These are phyloP conservation scores for Yoshiicerus persimilis DNA, from an alignment of 1,140 invertebrate species.

Conservation along the genomic window DNA sequence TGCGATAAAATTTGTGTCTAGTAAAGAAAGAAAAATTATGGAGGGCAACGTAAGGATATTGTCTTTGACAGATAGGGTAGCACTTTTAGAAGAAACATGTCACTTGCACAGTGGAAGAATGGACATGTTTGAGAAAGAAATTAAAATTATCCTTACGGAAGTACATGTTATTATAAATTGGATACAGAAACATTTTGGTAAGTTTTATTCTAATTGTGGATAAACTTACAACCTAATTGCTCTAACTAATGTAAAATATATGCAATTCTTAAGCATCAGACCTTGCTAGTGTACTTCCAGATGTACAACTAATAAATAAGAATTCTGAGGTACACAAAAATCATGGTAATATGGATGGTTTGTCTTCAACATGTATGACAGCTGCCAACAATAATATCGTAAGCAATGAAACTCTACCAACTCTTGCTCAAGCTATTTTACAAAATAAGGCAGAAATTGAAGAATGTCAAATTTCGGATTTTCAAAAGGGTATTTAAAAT, in stretches of 20 bases:
- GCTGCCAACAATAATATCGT: too few species aligned
- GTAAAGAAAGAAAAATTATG: not conserved
- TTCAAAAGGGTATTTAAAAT: not conserved
- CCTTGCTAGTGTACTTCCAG: too few species aligned
- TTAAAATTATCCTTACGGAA: not conserved
- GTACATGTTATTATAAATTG: not conserved
- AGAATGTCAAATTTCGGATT: not conserved
- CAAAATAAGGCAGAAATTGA: not conserved
- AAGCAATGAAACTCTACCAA: too few species aligned
- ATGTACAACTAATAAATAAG: not conserved
- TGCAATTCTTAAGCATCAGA: too few species aligned
- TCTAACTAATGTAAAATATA: too few species aligned
- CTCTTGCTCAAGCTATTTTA: too few species aligned
- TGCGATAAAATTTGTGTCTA: not conserved
- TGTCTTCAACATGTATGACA: too few species aligned
- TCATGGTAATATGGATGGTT: not conserved
- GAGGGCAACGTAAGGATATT: not conserved
- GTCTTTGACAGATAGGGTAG: not conserved
- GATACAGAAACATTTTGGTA: constrained; percentile 5
- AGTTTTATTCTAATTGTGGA: too few species aligned
- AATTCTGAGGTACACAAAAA: not conserved
- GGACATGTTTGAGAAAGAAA: not conserved
- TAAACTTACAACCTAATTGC: too few species aligned
- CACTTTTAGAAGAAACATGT: not conserved
- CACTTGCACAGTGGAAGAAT: not conserved